Evolutionary conservation across 2,888 invertebrate species (phyloP), one percentile per base, ranked within the genome.

Genomic region (Tachina grossa): DNA sequence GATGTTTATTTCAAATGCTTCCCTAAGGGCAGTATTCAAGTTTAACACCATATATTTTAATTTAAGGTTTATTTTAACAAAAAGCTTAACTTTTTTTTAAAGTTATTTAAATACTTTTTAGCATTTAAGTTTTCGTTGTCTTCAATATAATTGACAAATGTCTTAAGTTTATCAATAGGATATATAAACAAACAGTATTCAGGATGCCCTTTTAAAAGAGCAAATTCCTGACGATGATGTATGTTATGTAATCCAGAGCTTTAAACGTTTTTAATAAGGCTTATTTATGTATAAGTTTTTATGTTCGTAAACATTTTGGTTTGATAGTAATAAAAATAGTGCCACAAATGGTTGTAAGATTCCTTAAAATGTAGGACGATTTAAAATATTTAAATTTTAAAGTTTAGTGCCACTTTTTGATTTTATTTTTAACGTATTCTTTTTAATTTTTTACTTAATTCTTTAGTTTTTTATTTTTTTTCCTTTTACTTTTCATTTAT

Each of bases 301-400:
- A 19, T 31, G 10, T n/a, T 51, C 22, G 43, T 57, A 68, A 71
- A 41, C 65, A 11, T 43, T 65, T 65, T 66, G 19, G 3, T 16
- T 57, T 82, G 8, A 83, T 83, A 9, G 9, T 1, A 77, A 83
- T 45, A 72, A 72, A 77, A 53, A 5, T 71, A 69, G 16, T n/a
- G 57, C 77, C 39, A 59, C 71, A 72, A 83, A 83, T n/a, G 45
- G 39, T 66, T 69, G 11, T n/a, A 4, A 71, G 19, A 14, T 55
- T 63, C 61, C 75, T 63, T 45, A 2, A 81, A 75, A 14, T 39
- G 6, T 1, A 59, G 55, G 19, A 55, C 22, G 8, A 53, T 49
- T 39, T 63, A 14, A 22, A 31, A 41, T 13, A 22, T 71, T n/a
- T 39, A 31, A 49, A 59, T 45, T 72, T 68, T 31, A 19, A 59